These are phyloP conservation scores for Neofelis nebulosa DNA, from an alignment of 2,113 vertebrate genomes.

Conservation along the genomic window DNA sequence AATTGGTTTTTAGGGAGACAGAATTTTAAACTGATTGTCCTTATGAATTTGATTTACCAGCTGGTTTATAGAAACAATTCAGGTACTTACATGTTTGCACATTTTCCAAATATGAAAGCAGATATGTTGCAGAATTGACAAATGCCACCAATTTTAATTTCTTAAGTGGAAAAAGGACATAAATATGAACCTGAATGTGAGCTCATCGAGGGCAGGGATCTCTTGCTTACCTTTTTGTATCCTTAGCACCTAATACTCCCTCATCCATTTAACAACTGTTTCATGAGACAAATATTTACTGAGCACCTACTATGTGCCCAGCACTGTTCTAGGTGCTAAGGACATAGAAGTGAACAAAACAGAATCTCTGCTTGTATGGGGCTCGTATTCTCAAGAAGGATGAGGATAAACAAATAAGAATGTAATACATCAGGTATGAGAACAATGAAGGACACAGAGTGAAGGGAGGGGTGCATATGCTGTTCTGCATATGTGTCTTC, in stretches of 20 bases:
- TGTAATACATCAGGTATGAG: background rate
- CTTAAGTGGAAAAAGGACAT: background rate
- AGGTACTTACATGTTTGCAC: background rate
- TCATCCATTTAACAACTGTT: background rate
- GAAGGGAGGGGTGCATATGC: background rate
- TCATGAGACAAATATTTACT: background rate
- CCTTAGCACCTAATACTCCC: background rate
- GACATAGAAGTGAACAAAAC: background rate
- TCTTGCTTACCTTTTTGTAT: background rate
- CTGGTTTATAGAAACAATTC: slow-evolving; percentile 11
- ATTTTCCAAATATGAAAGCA: background rate
- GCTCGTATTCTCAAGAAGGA: background rate
- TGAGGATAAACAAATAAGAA: background rate
- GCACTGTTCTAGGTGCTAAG: background rate
- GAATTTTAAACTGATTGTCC: slow-evolving; percentile 8
- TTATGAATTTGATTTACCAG: background rate
- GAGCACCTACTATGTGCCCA: background rate
- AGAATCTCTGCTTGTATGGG: background rate
- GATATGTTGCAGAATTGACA: background rate
- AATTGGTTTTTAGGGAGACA: slow-evolving; percentile 28
- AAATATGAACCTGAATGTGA: background rate
- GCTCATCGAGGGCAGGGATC: background rate
- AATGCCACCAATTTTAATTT: background rate
- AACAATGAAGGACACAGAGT: background rate
- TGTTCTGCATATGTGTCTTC: background rate